These are phyloP conservation scores for Mystacides longicornis DNA, from an alignment of 2,888 invertebrate species.

Conservation along the genomic window DNA sequence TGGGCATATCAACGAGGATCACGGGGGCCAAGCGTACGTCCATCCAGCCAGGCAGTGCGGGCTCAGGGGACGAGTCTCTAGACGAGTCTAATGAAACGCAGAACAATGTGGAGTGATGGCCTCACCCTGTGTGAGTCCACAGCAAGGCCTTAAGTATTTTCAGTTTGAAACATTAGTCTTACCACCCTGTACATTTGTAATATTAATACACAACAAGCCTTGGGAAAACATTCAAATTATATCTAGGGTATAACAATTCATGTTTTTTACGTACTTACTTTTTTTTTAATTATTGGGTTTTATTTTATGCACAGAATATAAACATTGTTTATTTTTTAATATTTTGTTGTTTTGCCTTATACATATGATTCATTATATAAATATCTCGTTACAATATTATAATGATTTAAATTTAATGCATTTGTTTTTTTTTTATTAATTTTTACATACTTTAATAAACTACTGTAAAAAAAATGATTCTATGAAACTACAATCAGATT, in stretches of 20 bases:
- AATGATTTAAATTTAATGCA: neutral
- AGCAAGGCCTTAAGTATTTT: neutral
- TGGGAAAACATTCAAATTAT: no score
- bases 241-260: no score
- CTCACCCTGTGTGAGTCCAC: neutral
- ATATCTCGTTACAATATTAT: no score
- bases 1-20: conserved; percentile 54
- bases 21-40: conserved; percentile 64
- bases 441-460: neutral
- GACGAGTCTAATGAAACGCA: conserved; percentile 66
- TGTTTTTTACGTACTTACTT: neutral
- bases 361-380: no score
- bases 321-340: neutral
- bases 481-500: neutral
- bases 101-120: conserved; percentile 10
- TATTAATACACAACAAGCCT: no score
- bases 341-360: neutral
- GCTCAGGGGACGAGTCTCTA: conserved; percentile 68
- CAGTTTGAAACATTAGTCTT: no score
- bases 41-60: conserved; percentile 54
- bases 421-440: neutral
- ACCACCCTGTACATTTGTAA: no score
- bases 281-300: neutral
- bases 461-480: neutral
- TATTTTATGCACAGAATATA: neutral